Conservation (phyloP, 2,797 vertebrate genomes). For the Chaetophractus vellerosus region DNA sequence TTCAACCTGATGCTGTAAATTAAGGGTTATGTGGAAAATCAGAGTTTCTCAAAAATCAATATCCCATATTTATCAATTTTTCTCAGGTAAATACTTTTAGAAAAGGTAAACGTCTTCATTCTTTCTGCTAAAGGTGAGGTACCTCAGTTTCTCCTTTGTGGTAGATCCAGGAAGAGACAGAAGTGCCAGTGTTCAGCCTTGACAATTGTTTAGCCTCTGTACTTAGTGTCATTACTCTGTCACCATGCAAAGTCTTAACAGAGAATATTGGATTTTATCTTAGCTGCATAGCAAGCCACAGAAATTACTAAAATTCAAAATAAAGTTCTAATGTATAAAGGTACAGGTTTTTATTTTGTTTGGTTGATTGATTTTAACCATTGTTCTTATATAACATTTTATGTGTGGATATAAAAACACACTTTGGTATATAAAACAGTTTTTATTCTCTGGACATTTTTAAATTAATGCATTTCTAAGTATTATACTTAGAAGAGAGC, state of each 20-base stretch:
- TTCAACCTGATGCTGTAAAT: neutral
- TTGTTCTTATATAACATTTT: slow-evolving; percentile 35
- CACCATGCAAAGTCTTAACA: neutral
- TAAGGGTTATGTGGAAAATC: neutral
- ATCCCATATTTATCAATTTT: neutral
- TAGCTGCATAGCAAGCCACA: slow-evolving; percentile 4
- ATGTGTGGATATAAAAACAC: neutral
- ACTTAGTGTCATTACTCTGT: slow-evolving; percentile 4
- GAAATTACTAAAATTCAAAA: slow-evolving; percentile 55
- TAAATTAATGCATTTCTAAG: slow-evolving; percentile 50
- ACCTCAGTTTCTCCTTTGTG: slow-evolving; percentile 51
- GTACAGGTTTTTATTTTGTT: neutral
- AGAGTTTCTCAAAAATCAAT: neutral
- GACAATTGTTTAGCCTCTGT: neutral
- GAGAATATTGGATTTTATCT: slow-evolving; percentile 43
- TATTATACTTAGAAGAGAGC: slow-evolving; percentile 59
- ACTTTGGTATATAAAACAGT: slow-evolving; percentile 24
- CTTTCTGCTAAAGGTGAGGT: neutral
- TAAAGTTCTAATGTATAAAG: neutral
- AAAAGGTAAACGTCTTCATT: slow-evolving; percentile 36
- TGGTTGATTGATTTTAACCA: slow-evolving; percentile 52
- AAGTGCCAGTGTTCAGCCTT: neutral
- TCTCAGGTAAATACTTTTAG: neutral
- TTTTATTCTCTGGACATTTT: slow-evolving; percentile 45
- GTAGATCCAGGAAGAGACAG: neutral